Evolutionary conservation across 37 sponge, comb jelly and placozoan species (phyloP), one percentile per base, ranked within the genome.

Genomic region (Diacarnus erythraeanus): DNA sequence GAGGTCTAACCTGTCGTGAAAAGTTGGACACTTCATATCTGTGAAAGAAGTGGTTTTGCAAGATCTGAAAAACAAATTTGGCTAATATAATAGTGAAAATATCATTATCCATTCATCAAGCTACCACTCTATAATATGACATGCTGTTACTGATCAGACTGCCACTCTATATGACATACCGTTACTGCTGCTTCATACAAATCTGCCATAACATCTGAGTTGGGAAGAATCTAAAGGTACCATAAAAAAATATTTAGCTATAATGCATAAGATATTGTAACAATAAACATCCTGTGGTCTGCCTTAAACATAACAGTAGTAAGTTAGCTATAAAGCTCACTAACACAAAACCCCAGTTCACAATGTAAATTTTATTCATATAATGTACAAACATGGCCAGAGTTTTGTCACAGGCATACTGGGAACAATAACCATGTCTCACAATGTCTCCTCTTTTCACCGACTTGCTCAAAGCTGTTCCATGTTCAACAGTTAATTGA

Each of bases 1-100:
- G 22, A n/a, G 18, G 67, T 74, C 56, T 74, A n/a, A 90, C 91
- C 21, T 37, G n/a, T 57, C 9, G 40, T 26, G 89, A 80, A 80
- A 88, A 92, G 51, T 92, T 88, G 42, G 93, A 92, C 9, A 92
- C 54, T 58, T 92, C 93, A 41, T 92, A 92, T 73, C 80, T 69
- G 25, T 35, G 25, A 12, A 88, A 43, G 0, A 75, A 74, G 1
- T 38, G 67, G 12, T 74, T 34, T 21, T 78, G 57, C 64, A 91
- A 33, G 4, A 47, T 59, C 89, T 89, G 43, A 17, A 77, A 66
- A 26, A 23, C 36, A 17, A 47, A 22, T 12, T 5, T 23, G 36
- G 22, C 57, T 5, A 37, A 0, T 26, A 51, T 30, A 54, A 47
- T 6, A 30, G 21, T 21, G 26, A 21, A 27, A 42, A 27, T n/a